Evolutionary conservation across 2,797 vertebrate genomes (phyloP).

Genomic region (Danio aesculapii): DNA sequence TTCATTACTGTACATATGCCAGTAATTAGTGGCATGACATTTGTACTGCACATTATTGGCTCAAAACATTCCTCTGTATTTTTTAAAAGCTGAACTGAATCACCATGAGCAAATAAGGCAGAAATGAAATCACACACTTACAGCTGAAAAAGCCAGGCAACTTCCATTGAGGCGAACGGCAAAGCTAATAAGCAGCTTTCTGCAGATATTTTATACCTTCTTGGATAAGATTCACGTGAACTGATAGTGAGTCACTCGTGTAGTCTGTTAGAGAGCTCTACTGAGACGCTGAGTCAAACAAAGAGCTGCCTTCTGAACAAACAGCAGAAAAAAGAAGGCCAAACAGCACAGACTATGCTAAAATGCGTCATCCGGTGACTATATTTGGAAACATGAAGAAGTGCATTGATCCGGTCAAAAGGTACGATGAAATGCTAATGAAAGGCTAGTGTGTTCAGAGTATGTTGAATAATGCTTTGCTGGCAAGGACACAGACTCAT

Average conservation of each 20-base stretch:
- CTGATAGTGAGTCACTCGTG: constrained; percentile 13
- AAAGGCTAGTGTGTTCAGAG: neutral
- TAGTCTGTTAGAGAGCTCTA: constrained; percentile 16
- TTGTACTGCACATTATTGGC: neutral
- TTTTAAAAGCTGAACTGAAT: neutral
- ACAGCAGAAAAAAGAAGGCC: neutral
- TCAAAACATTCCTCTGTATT: neutral
- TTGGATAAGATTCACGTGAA: neutral
- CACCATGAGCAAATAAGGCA: neutral
- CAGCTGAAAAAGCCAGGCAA: neutral
- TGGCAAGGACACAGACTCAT: neutral
- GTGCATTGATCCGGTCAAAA: constrained; percentile 24
- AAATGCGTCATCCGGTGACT: constrained; percentile 7
- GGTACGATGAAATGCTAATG: neutral
- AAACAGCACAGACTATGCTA: constrained; percentile 23
- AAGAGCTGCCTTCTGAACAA: constrained; percentile 20
- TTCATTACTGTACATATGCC: too few species aligned
- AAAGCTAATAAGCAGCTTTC: neutral
- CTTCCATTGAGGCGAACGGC: neutral
- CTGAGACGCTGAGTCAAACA: neutral
- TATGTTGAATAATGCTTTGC: neutral
- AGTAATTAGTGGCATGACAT: too few species aligned
- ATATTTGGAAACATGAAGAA: constrained; percentile 37
- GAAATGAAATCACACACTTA: neutral
- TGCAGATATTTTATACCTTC: constrained; percentile 14